Evolutionary conservation across 1,140 invertebrate species (phyloP).

Genomic region (Caenorhabditis remanei): DNA sequence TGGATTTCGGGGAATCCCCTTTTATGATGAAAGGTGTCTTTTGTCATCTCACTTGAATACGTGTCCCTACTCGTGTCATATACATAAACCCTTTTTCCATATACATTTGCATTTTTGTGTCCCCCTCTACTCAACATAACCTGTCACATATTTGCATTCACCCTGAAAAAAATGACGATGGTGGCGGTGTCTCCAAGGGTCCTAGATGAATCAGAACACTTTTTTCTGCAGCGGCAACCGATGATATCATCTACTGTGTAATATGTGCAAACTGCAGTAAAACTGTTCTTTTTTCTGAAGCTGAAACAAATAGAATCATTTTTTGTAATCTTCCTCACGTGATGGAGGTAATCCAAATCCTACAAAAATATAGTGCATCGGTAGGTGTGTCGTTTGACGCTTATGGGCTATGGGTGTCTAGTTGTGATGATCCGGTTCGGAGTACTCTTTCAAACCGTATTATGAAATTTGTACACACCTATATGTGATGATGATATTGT

Average conservation of each 20-base stretch:
- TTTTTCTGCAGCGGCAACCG: background rate
- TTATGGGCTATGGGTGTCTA: background rate
- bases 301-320: too few species aligned
- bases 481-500: slow-evolving; percentile 1
- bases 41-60: background rate
- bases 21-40: background rate
- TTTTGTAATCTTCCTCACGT: too few species aligned
- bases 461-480: slow-evolving; percentile 53
- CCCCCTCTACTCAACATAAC: background rate
- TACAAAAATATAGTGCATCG: background rate
- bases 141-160: slow-evolving; percentile 48
- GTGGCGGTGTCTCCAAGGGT: background rate
- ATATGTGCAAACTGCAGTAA: background rate
- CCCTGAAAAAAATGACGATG: background rate
- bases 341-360: too few species aligned
- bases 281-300: background rate
- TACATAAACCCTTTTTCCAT: slow-evolving; percentile 17
- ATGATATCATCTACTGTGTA: slow-evolving; percentile 27
- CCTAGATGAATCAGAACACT: slow-evolving; percentile 29
- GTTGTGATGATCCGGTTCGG: slow-evolving; percentile 24
- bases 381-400: background rate
- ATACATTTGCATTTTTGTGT: slow-evolving; percentile 9
- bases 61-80: background rate
- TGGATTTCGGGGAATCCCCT: background rate
- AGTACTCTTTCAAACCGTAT: background rate